phyloP scores from a whole-genome alignment of 2,113 vertebrate species.

The Chrysemys picta region DNA sequence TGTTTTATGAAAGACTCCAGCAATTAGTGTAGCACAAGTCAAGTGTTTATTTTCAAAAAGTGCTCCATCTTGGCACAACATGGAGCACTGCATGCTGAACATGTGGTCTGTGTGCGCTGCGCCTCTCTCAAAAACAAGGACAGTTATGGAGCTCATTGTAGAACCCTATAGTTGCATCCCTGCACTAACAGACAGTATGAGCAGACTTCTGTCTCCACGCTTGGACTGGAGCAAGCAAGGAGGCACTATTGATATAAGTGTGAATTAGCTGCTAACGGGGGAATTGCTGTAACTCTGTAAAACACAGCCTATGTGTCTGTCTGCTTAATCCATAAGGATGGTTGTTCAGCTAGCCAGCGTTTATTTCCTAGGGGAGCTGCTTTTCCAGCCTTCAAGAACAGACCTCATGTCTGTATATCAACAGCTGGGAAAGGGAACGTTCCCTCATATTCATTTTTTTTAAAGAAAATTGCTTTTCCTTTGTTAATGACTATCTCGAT shows the following conservation, averaged over 20 bases:
- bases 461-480: not conserved
- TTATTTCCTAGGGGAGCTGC: not conserved
- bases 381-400: not conserved
- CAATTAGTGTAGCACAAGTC: accelerated
- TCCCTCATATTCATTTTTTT: not conserved
- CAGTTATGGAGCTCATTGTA: not conserved
- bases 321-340: not conserved
- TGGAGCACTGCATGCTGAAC: not conserved
- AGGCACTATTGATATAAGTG: not conserved
- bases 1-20: not conserved
- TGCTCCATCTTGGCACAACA: not conserved
- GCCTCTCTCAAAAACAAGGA: not conserved
- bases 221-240: not conserved
- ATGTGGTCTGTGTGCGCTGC: not conserved
- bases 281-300: not conserved
- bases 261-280: not conserved
- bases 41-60: not conserved
- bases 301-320: not conserved
- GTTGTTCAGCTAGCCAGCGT: not conserved
- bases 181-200: not conserved
- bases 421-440: not conserved
- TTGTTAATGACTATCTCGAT: not conserved
- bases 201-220: not conserved
- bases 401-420: not conserved
- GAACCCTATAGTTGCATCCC: not conserved